Percentiles rank a stretch among this genome's conserved stretches.
Conservation (phyloP, 2,888 invertebrate genomes). For the Drosophila parthenogenetica region DNA sequence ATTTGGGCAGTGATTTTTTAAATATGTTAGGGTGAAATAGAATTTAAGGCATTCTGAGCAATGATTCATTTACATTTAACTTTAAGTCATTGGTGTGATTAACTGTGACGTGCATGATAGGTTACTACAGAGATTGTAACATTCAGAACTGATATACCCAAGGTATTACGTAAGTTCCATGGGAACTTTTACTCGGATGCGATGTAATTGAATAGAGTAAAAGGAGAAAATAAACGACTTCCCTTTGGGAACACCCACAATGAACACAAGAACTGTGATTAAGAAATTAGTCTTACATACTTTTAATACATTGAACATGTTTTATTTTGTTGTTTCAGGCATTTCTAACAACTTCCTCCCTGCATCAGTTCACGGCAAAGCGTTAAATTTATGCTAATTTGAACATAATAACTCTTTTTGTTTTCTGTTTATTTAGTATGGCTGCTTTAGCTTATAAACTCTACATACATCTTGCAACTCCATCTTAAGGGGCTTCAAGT, state of each 20-base stretch:
- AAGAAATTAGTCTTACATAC: slow-evolving; percentile 52
- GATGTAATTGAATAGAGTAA: not conserved
- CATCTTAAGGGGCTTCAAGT: slow-evolving; percentile 36
- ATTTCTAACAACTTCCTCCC: slow-evolving; percentile 55
- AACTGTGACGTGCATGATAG: too few species aligned
- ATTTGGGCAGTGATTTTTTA: slow-evolving; percentile 57
- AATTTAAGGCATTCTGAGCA: not conserved
- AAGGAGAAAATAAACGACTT: slow-evolving; percentile 13
- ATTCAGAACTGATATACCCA: too few species aligned
- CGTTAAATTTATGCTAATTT: slow-evolving; percentile 81
- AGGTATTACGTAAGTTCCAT: not conserved
- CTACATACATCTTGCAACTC: slow-evolving; percentile 33
- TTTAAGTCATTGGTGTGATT: too few species aligned
- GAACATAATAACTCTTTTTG: slow-evolving; percentile 81
- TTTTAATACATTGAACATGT: slow-evolving; percentile 6
- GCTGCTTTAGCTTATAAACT: slow-evolving; percentile 21
- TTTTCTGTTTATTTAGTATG: slow-evolving; percentile 44
- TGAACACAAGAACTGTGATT: slow-evolving; percentile 39
- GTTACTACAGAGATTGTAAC: too few species aligned
- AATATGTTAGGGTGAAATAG: slow-evolving; percentile 45
- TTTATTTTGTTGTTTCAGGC: slow-evolving; percentile 16
- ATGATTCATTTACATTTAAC: too few species aligned
- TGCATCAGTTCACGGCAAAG: slow-evolving; percentile 54
- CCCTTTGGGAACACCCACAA: slow-evolving; percentile 40
- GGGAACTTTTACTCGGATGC: slow-evolving; percentile 2